Conservation (phyloP, 2,888 invertebrate genomes). For the Aphidoletes aphidimyza region DNA sequence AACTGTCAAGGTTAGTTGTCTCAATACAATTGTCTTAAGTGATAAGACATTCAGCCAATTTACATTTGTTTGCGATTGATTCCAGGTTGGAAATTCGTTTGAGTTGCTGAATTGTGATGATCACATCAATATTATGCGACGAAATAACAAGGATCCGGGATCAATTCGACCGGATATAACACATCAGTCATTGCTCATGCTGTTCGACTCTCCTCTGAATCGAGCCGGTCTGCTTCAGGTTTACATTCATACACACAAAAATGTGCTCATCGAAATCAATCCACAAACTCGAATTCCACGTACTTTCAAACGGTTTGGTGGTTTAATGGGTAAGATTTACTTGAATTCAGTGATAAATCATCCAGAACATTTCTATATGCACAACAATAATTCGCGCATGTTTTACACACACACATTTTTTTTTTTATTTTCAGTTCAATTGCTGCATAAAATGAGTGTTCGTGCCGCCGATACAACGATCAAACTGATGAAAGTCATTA, state of each 20-base stretch:
- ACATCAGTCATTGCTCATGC: conserved; percentile 96
- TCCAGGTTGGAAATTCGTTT: conserved; percentile 85
- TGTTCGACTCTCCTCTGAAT: conserved; percentile 97
- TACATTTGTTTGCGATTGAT: conserved; percentile 57
- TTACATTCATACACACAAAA: conserved; percentile 89
- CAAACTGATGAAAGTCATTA: conserved; percentile 93
- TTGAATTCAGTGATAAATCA: neutral
- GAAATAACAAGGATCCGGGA: conserved; percentile 86
- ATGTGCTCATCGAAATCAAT: conserved; percentile 94
- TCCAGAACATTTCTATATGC: conserved; percentile 40
- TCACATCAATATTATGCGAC: conserved; percentile 84
- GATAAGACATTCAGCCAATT: neutral
- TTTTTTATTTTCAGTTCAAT: conserved; percentile 79
- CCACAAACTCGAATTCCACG: conserved; percentile 97
- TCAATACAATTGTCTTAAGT: neutral
- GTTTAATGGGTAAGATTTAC: conserved; percentile 84
- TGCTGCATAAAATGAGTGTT: conserved; percentile 93
- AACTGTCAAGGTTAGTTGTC: conserved; percentile 83
- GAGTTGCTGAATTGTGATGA: conserved; percentile 95
- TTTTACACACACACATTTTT: too few species aligned
- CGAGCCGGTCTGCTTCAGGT: conserved; percentile 96
- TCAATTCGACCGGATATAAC: conserved; percentile 95
- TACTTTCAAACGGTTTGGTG: conserved; percentile 96
- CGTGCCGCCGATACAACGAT: conserved; percentile 89
- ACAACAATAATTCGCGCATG: too few species aligned